These are phyloP conservation scores for Hemibagrus wyckioides DNA, from an alignment of 2,113 vertebrate species.

Conservation along the genomic window DNA sequence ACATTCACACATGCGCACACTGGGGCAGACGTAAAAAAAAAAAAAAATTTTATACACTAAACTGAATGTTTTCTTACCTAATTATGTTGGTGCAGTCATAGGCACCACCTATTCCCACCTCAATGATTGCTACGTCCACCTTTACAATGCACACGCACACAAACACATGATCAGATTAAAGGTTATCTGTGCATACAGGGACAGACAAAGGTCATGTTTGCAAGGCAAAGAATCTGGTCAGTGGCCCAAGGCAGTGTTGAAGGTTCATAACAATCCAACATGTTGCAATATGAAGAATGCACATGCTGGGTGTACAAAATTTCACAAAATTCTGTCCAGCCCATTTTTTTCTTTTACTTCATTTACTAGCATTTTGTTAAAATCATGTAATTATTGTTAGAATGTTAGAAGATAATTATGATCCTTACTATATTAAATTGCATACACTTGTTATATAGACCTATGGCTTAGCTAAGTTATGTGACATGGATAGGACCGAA, in stretches of 20 bases:
- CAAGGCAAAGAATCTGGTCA: not conserved
- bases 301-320: not conserved
- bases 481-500: not conserved
- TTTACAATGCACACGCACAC: constrained; percentile 48
- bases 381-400: too few species aligned
- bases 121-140: constrained; percentile 88
- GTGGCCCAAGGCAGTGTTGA: not conserved
- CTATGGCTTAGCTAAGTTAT: not conserved
- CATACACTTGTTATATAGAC: not conserved
- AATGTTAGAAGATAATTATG: not conserved
- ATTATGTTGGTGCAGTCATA: constrained; percentile 97
- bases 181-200: not conserved
- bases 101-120: constrained; percentile 93
- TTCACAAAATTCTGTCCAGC: not conserved
- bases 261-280: not conserved
- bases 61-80: constrained; percentile 68
- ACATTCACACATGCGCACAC: not conserved
- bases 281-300: not conserved
- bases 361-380: not conserved
- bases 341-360: not conserved
- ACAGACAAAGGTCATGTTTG: not conserved
- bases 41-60: not conserved
- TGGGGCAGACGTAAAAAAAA: not conserved
- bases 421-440: not conserved
- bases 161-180: constrained; percentile 14